A percentile compares a stretch with the other conserved stretches of the same genome.
Evolutionary conservation across 2,888 invertebrate species (phyloP).

Genomic region (Fragum sueziense): DNA sequence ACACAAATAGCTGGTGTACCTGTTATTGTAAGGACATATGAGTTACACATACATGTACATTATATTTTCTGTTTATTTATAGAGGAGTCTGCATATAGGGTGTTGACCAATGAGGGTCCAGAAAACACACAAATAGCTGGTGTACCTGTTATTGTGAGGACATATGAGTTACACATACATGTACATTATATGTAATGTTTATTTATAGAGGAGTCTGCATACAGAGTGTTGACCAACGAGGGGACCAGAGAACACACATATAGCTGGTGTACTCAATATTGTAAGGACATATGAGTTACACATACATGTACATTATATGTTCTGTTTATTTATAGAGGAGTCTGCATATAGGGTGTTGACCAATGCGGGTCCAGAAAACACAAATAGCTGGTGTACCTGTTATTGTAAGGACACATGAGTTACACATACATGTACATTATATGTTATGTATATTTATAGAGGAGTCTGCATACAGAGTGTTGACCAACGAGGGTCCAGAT

Average conservation of each 20-base stretch:
- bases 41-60: slow-evolving; percentile 79
- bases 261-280: slow-evolving; percentile 77
- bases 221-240: slow-evolving; percentile 75
- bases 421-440: too few relatives aligned
- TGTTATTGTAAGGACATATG: slow-evolving; percentile 76
- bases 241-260: slow-evolving; percentile 64
- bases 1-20: slow-evolving; percentile 75
- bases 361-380: too few relatives aligned
- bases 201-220: slow-evolving; percentile 80
- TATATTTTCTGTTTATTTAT: too few relatives aligned
- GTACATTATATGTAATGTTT: too few relatives aligned
- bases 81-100: slow-evolving; percentile 81
- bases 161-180: slow-evolving; percentile 79
- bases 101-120: slow-evolving; percentile 72
- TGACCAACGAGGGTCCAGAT: slow-evolving; percentile 70
- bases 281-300: slow-evolving; percentile 77
- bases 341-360: too few relatives aligned
- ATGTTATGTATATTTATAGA: too few relatives aligned
- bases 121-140: slow-evolving; percentile 72
- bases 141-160: slow-evolving; percentile 75
- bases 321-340: too few relatives aligned
- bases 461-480: slow-evolving; percentile 79
- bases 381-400: too few relatives aligned
- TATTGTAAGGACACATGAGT: too few relatives aligned
- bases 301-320: too few relatives aligned